A percentile compares a stretch with the other conserved stretches of the same genome.
These are phyloP conservation scores for Entelurus aequoreus DNA, from an alignment of 2,113 vertebrate species.

Conservation along the genomic window DNA sequence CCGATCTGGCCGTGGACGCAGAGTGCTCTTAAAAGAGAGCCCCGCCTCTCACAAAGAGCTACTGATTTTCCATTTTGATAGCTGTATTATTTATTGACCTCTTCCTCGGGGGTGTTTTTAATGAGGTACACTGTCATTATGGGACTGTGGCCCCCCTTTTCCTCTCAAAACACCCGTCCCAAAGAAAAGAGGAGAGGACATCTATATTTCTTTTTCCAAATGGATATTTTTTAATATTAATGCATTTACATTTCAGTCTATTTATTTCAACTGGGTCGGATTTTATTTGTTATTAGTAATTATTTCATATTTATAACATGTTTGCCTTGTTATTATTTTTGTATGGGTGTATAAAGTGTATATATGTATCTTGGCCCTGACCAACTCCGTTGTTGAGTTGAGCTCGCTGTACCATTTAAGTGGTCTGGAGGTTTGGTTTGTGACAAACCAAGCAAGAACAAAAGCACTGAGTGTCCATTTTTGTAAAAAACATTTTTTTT, in stretches of 20 bases:
- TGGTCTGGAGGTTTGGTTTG: slow-evolving; percentile 55
- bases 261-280: slow-evolving; percentile 73
- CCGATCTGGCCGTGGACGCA: slow-evolving; percentile 72
- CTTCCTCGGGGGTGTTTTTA: slow-evolving; percentile 67
- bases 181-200: slow-evolving; percentile 66
- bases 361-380: slow-evolving; percentile 59
- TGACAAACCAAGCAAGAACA: slow-evolving; percentile 54
- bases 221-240: slow-evolving; percentile 63
- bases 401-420: slow-evolving; percentile 52
- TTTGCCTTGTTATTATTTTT: slow-evolving; percentile 63
- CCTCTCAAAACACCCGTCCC: slow-evolving; percentile 44
- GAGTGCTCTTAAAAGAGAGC: slow-evolving; percentile 76
- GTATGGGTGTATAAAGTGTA: slow-evolving; percentile 61
- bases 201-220: slow-evolving; percentile 68
- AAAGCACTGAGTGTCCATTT: slow-evolving; percentile 74
- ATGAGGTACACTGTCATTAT: slow-evolving; percentile 76
- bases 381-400: slow-evolving; percentile 60
- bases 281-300: slow-evolving; percentile 63
- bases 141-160: slow-evolving; percentile 38
- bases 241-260: slow-evolving; percentile 70
- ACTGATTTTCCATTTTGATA: slow-evolving; percentile 58
- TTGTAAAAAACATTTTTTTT: slow-evolving; percentile 27
- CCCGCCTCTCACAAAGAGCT: slow-evolving; percentile 30
- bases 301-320: slow-evolving; percentile 74
- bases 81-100: slow-evolving; percentile 74